A percentile compares a stretch with the other conserved stretches of the same genome.
Evolutionary conservation across 1,140 invertebrate genomes (phyloP).

Genomic region (Cotesia glomerata): DNA sequence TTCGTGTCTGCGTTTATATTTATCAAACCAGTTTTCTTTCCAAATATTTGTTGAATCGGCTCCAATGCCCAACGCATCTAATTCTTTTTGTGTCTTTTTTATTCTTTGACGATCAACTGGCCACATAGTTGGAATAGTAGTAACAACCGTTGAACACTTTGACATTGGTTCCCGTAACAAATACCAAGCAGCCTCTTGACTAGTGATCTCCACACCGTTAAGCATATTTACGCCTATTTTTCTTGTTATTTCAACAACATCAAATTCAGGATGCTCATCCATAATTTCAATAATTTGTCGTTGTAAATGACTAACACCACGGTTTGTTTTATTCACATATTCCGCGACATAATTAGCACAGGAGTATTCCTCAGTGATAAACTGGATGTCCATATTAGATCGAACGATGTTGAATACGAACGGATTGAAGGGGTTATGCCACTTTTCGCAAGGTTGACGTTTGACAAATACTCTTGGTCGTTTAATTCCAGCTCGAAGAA

Average conservation of each 20-base stretch:
- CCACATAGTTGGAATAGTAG: slow-evolving; percentile 24
- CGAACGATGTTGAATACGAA: slow-evolving; percentile 40
- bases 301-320: slow-evolving; percentile 51
- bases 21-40: slow-evolving; percentile 47
- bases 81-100: slow-evolving; percentile 19
- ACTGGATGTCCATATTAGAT: slow-evolving; percentile 55
- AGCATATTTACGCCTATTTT: slow-evolving; percentile 30
- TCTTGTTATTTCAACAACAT: slow-evolving; percentile 29
- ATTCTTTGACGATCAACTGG: slow-evolving; percentile 22
- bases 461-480: slow-evolving; percentile 39
- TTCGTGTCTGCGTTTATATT: slow-evolving; percentile 42
- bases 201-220: not conserved
- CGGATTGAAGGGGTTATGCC: slow-evolving; percentile 49
- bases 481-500: slow-evolving; percentile 36
- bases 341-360: slow-evolving; percentile 50
- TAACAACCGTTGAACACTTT: slow-evolving; percentile 4
- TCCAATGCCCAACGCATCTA: not conserved
- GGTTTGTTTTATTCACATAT: slow-evolving; percentile 54
- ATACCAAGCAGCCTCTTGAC: slow-evolving; percentile 51
- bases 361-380: slow-evolving; percentile 54
- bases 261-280: slow-evolving; percentile 50
- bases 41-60: slow-evolving; percentile 40
- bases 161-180: slow-evolving; percentile 21
- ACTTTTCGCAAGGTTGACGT: slow-evolving; percentile 37
- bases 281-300: slow-evolving; percentile 46